Conservation (phyloP, 1,140 invertebrate genomes). For the Cyclina sinensis region DNA sequence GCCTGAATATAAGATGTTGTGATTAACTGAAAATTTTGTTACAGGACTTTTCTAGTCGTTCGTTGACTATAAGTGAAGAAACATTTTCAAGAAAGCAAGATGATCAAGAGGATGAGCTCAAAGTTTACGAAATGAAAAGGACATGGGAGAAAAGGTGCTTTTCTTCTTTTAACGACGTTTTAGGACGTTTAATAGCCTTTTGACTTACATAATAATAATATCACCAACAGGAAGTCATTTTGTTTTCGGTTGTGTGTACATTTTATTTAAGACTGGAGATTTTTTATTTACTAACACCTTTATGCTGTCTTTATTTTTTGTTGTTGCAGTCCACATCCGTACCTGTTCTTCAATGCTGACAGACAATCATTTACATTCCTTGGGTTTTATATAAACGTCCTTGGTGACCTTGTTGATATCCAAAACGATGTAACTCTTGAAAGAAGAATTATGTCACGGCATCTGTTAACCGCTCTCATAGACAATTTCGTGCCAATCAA, state of each 20-base stretch:
- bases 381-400: slow-evolving; percentile 76
- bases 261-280: no score
- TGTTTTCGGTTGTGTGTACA: no score
- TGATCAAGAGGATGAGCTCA: slow-evolving; percentile 51
- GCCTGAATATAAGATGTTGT: no score
- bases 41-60: slow-evolving; percentile 84
- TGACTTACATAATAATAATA: no score
- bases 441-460: slow-evolving; percentile 54
- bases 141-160: slow-evolving; percentile 83
- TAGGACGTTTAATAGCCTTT: no score
- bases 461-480: slow-evolving; percentile 62
- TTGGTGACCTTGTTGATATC: slow-evolving; percentile 73
- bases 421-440: slow-evolving; percentile 60
- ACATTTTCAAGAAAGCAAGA: slow-evolving; percentile 56
- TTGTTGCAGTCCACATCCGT: slow-evolving; percentile 79
- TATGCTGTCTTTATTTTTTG: no score
- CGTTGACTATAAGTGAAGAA: slow-evolving; percentile 82
- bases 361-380: slow-evolving; percentile 76
- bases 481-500: slow-evolving; percentile 68
- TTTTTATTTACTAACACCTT: no score
- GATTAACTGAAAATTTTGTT: no score
- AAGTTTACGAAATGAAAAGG: slow-evolving; percentile 75
- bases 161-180: no score
- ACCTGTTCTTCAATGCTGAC: slow-evolving; percentile 81
- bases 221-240: no score